These are phyloP conservation scores for Coracias cyanogaster DNA, from an alignment of 2,797 vertebrate species.

Conservation along the genomic window DNA sequence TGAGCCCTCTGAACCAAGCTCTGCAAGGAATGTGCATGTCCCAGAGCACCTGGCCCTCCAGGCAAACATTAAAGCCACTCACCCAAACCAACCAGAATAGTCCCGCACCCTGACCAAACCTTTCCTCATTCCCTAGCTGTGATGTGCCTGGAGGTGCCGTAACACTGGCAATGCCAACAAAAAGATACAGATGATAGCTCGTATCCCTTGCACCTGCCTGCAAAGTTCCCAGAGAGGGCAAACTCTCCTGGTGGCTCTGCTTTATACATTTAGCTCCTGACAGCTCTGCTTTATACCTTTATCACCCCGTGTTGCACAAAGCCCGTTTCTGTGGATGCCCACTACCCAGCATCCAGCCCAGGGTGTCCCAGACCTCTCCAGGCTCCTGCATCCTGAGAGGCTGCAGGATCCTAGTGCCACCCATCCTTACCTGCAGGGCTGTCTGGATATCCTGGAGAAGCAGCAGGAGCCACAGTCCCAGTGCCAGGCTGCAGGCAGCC, in stretches of 20 bases:
- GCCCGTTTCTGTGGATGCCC: background rate
- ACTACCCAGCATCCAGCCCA: background rate
- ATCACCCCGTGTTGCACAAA: background rate
- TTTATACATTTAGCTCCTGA: background rate
- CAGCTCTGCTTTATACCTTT: background rate
- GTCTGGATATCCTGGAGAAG: constrained; percentile 46
- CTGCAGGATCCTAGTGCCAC: background rate
- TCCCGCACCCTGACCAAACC: fast-evolving
- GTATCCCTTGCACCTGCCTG: background rate
- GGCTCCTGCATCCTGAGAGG: background rate
- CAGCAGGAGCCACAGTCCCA: constrained; percentile 56
- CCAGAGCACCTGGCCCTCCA: background rate
- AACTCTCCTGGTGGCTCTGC: background rate
- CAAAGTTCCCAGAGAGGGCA: background rate
- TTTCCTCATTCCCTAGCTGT: background rate
- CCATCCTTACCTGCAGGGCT: constrained; percentile 68
- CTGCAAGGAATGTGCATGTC: background rate
- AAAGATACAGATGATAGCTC: background rate
- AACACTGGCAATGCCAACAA: background rate
- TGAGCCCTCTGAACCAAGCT: background rate
- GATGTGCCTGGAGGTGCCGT: background rate
- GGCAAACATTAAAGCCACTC: background rate
- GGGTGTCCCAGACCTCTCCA: background rate
- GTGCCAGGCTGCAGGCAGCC: constrained; percentile 9
- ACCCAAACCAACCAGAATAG: background rate